These are phyloP conservation scores for Scalopus aquaticus DNA, from an alignment of 2,113 vertebrate genomes.

Conservation along the genomic window DNA sequence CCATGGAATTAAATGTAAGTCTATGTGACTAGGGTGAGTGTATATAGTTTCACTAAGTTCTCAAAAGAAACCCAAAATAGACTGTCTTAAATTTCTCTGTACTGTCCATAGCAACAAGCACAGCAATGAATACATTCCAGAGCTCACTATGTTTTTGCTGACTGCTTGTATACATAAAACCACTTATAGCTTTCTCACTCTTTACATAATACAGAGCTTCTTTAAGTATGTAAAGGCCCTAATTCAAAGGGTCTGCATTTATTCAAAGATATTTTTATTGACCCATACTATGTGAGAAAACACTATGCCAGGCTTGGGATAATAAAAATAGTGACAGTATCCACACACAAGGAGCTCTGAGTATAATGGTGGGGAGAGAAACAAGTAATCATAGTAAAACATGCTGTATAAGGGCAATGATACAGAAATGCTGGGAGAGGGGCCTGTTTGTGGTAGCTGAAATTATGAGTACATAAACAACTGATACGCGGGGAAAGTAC, in stretches of 20 bases:
- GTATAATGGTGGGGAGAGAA: background rate
- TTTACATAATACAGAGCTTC: background rate
- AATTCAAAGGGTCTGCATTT: background rate
- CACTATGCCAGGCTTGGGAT: background rate
- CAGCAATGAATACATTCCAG: conserved; percentile 19
- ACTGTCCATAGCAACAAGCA: conserved; percentile 40
- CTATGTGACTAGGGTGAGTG: background rate
- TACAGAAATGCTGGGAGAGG: background rate
- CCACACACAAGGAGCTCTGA: background rate
- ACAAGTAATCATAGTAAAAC: background rate
- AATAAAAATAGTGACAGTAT: background rate
- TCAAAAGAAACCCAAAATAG: conserved; percentile 45
- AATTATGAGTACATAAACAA: background rate
- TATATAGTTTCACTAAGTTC: conserved; percentile 18
- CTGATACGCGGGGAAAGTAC: background rate
- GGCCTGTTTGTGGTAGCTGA: background rate
- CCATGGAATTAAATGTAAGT: background rate
- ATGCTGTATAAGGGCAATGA: background rate
- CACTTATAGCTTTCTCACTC: background rate
- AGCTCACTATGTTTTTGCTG: background rate
- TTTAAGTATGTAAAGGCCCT: background rate
- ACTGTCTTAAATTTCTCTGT: conserved; percentile 15
- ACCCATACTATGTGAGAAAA: background rate
- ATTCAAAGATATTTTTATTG: background rate
- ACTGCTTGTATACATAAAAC: background rate